Evolutionary conservation across 2,888 invertebrate genomes (phyloP).

Genomic region (Cephus pygmeus): DNA sequence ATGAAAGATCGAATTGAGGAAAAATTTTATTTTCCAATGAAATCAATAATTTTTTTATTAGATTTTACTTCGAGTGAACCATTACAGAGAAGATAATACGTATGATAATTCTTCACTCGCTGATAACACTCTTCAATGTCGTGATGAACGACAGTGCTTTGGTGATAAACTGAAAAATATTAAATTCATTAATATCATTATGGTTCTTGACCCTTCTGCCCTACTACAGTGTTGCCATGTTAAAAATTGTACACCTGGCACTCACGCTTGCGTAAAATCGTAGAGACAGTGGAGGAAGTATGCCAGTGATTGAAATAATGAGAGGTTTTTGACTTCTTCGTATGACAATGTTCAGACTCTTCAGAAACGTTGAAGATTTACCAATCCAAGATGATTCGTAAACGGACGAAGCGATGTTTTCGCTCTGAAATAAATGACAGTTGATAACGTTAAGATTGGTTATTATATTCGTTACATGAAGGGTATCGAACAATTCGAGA

Average conservation of each 20-base stretch:
- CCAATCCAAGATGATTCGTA: conserved; percentile 36
- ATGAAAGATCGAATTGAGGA: background rate
- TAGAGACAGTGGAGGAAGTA: conserved; percentile 31
- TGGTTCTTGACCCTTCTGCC: background rate
- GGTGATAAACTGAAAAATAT: conserved; percentile 26
- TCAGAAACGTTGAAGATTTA: conserved; percentile 22
- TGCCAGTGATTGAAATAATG: conserved; percentile 18
- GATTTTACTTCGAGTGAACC: background rate
- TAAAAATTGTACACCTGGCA: background rate
- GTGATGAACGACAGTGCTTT: conserved; percentile 31
- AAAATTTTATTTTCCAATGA: background rate
- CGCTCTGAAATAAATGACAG: conserved; percentile 25
- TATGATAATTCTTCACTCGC: background rate
- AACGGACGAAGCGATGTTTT: conserved; percentile 25
- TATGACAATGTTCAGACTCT: conserved; percentile 15
- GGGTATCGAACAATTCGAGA: background rate
- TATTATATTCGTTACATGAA: background rate
- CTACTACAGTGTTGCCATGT: background rate
- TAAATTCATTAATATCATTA: background rate
- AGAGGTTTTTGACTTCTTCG: conserved; percentile 19
- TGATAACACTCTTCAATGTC: conserved; percentile 28
- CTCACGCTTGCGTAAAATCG: conserved; percentile 34
- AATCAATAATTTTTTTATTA: background rate
- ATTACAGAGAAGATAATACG: background rate
- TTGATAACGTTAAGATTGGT: background rate